A percentile compares a stretch with the other conserved stretches of the same genome.
Evolutionary conservation across 1,140 invertebrate genomes (phyloP).

Genomic region (Lanistes nyassanus): DNA sequence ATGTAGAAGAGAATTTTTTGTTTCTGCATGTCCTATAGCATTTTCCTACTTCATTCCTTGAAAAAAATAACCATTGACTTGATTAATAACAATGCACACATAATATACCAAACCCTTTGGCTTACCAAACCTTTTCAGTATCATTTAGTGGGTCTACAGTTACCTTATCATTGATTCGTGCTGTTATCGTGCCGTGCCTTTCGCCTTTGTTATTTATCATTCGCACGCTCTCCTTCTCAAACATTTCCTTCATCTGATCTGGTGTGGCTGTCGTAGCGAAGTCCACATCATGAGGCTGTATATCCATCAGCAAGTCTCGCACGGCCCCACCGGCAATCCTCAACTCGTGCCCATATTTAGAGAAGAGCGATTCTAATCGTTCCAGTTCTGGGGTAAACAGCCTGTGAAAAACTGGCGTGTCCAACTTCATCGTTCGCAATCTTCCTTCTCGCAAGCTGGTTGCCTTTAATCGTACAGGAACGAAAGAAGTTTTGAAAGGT

Average conservation of each 20-base stretch:
- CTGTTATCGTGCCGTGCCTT: conserved; percentile 98
- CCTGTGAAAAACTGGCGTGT: conserved; percentile 73
- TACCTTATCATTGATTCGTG: conserved; percentile 93
- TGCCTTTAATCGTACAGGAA: background rate
- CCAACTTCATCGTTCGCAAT: conserved; percentile 66
- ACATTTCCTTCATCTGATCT: conserved; percentile 95
- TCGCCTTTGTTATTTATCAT: conserved; percentile 95
- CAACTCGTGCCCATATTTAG: conserved; percentile 85
- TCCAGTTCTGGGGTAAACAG: conserved; percentile 86
- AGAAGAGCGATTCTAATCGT: conserved; percentile 78
- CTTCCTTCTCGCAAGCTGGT: conserved; percentile 21
- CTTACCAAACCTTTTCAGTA: background rate
- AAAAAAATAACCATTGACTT: background rate
- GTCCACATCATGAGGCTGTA: conserved; percentile 90
- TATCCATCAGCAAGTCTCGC: conserved; percentile 90
- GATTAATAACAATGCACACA: too few species aligned
- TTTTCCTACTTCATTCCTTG: background rate
- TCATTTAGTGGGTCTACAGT: background rate
- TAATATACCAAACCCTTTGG: background rate
- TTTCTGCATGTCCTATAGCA: background rate
- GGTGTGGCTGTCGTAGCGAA: conserved; percentile 98
- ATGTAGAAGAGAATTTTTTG: background rate
- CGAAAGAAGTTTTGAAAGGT: background rate
- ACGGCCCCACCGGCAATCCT: conserved; percentile 95
- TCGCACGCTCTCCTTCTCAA: conserved; percentile 83